Percentiles rank a stretch among this genome's conserved stretches.
Conservation (phyloP, 2,113 vertebrate species). For the Trogon surrucura region DNA sequence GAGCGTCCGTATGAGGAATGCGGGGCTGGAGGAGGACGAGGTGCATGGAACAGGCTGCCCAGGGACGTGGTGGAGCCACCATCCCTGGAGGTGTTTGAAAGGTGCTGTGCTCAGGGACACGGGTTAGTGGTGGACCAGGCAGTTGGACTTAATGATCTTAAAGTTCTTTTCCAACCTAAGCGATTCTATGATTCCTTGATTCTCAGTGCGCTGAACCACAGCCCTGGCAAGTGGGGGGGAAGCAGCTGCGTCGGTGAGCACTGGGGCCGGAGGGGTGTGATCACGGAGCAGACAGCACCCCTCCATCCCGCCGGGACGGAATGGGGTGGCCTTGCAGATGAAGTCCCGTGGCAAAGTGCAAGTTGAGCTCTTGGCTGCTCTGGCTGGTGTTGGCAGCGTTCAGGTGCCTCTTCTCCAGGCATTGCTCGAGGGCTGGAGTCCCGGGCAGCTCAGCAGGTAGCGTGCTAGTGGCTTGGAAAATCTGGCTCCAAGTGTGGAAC, state of each 20-base stretch:
- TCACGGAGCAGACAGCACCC: neutral
- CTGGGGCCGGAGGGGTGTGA: accelerated
- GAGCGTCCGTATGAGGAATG: accelerated
- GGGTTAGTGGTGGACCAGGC: too few species aligned
- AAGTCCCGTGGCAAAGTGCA: neutral
- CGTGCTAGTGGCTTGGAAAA: neutral
- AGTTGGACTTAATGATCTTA: too few species aligned
- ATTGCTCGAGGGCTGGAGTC: accelerated
- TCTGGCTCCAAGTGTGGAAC: neutral
- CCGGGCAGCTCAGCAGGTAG: neutral
- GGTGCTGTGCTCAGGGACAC: too few species aligned
- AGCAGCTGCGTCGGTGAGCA: neutral
- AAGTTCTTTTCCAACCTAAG: too few species aligned
- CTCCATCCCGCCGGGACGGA: neutral
- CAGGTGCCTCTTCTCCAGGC: neutral
- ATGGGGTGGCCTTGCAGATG: neutral
- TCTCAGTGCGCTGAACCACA: neutral
- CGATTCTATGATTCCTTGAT: too few species aligned
- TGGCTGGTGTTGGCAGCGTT: neutral
- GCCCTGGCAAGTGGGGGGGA: neutral
- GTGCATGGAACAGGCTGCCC: too few species aligned
- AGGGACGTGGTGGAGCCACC: too few species aligned
- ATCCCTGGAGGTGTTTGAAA: too few species aligned
- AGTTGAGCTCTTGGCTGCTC: neutral
- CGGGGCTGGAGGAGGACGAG: neutral